Conservation (phyloP, 2,797 vertebrate species). For the Sphenopsis melanotis region DNA sequence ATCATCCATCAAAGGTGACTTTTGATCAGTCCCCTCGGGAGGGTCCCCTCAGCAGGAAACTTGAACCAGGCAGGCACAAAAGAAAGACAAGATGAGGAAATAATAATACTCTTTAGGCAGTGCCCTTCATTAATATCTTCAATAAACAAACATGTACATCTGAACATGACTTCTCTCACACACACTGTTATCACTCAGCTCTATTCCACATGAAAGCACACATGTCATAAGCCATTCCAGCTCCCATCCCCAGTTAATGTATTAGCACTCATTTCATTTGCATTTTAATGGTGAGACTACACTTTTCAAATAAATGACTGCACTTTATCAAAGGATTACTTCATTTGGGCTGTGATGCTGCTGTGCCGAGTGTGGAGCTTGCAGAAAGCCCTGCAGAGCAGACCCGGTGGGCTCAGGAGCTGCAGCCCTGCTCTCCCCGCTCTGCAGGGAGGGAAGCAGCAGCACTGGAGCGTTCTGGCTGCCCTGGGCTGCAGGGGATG, state of each 20-base stretch:
- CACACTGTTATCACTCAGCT: constrained; percentile 53
- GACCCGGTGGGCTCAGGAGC: neutral
- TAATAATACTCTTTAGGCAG: neutral
- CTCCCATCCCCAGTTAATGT: constrained; percentile 61
- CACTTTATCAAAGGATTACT: constrained; percentile 71
- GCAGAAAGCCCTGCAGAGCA: neutral
- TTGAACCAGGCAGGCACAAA: constrained; percentile 9
- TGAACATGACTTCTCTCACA: constrained; percentile 2
- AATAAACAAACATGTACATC: constrained; percentile 52
- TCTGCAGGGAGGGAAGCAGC: neutral
- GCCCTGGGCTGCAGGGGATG: neutral
- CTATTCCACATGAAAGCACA: constrained; percentile 67
- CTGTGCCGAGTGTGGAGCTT: neutral
- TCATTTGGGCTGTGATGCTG: constrained; percentile 28
- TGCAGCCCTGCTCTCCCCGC: neutral
- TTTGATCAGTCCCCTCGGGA: constrained; percentile 34
- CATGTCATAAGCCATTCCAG: constrained; percentile 63
- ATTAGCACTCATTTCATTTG: constrained; percentile 71
- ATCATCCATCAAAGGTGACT: constrained; percentile 45
- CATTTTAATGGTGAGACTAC: constrained; percentile 71
- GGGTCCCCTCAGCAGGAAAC: neutral
- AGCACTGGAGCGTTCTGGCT: neutral
- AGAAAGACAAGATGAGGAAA: constrained; percentile 39
- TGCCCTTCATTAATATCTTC: constrained; percentile 60
- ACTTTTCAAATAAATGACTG: constrained; percentile 67